Base-by-base conservation (phyloP, 2,113 vertebrate species). In the Protomyctophum bolini region DNA sequence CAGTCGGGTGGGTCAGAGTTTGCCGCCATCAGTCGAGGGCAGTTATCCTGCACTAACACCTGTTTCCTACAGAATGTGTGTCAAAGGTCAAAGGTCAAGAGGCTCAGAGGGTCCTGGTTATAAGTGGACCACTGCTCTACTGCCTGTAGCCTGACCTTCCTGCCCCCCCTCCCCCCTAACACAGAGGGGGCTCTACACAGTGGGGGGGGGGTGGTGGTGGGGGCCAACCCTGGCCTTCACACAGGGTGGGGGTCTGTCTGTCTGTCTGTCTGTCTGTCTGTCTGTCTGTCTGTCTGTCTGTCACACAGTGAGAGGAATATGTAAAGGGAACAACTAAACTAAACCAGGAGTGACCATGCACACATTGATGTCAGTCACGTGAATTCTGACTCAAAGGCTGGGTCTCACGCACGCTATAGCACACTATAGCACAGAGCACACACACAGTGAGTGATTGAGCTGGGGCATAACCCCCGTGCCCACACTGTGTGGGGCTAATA, bases 401-500 rank as follows among this genome's bases (percentile, higher is more conserved):
- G n/a, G n/a, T n/a, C 10, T 46, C 28, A n/a, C 51, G 41, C 52
- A 56, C 52, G 14, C 10, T n/a, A 41, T 8, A 12, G n/a, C 41
- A 55, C 21, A 62, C 58, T 21, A 29, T 54, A 50, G 12, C 4
- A 64, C 15, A 48, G 29, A 33, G 14, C 57, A 51, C 59, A 59
- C 79, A 86, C 84, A 85, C 72, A 74, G 82, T 66, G 14, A 86
- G 79, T 75, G 85, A 89, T 83, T 87, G 85, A 90, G 79, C 87
- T 71, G 61, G 83, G 75, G 79, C 76, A 71, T 72, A 77, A 84
- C 83, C 88, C 33, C 86, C 79, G 66, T 87, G 86, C 77, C 83
- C 84, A 83, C 86, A 91, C 89, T 88, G 73, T 82, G 81, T 90
- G 91, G 90, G 88, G 87, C 82, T 89, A 83, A 87, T 91, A 91